Evolutionary conservation across 2,797 vertebrate genomes (phyloP).

Genomic region (Chiloscyllium punctatum): DNA sequence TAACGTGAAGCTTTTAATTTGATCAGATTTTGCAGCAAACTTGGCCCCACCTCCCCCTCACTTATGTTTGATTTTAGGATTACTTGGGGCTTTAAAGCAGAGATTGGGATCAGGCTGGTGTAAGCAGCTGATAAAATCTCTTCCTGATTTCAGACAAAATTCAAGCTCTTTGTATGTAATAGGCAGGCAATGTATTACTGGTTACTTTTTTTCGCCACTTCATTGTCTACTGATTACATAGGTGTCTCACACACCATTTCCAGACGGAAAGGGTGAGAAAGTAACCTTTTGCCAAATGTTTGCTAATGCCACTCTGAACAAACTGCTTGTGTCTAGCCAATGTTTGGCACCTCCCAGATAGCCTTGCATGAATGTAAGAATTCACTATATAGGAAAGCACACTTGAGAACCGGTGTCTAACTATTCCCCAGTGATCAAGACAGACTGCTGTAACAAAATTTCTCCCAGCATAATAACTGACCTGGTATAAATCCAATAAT

Average conservation of each 20-base stretch:
- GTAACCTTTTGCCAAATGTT: constrained; percentile 30
- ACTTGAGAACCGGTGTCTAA: not conserved
- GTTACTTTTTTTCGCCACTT: constrained; percentile 21
- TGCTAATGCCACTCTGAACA: constrained; percentile 30
- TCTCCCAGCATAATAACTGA: not conserved
- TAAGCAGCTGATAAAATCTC: constrained; percentile 33
- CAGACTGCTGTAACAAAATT: not conserved
- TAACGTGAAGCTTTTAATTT: not conserved
- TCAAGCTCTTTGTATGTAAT: not conserved
- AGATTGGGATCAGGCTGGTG: constrained; percentile 32
- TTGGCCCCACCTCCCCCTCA: not conserved
- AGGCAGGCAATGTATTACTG: constrained; percentile 12
- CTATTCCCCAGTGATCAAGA: not conserved
- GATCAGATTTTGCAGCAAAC: constrained; percentile 2
- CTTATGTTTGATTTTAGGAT: constrained; percentile 9
- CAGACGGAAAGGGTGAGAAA: constrained; percentile 30
- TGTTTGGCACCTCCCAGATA: not conserved
- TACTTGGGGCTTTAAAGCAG: constrained; percentile 6
- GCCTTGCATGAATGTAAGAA: constrained; percentile 14
- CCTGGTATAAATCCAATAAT: not conserved
- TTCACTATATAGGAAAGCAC: not conserved
- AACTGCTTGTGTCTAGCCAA: constrained; percentile 26
- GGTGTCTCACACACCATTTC: constrained; percentile 24
- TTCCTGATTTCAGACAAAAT: constrained; percentile 31
- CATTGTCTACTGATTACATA: constrained; percentile 27